Base-by-base conservation (phyloP, 1,140 invertebrate genomes). In the Zelostemma sp. region DNA sequence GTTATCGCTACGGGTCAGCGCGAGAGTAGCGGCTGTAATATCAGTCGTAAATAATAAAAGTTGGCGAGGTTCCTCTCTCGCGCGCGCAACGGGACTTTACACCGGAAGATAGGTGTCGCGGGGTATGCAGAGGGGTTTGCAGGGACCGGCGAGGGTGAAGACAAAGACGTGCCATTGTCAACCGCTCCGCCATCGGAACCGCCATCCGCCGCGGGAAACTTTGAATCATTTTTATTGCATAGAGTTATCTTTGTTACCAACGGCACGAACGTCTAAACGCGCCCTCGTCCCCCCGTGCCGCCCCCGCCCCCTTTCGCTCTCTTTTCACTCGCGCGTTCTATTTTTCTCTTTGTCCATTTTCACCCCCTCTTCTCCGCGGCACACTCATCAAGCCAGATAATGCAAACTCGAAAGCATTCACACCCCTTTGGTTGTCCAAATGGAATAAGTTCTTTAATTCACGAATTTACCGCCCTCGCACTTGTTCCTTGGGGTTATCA, bases 141-240 rank as follows among this genome's bases (percentile, higher is more conserved):
- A 74, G 67, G 72, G 74, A 63, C 48, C 65, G 60, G 70, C 76
- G 74, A 79, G 77, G 76, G 74, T 64, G 80, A 80, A 84, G 81
- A 86, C 83, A 86, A 85, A 85, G 83, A 85, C 82, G 81, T 79
- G 77, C 83, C 79, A 85, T 86, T 85, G 82, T 85, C 83, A 85
- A 83, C 81, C 79, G 80, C 79, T 82, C 78, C 78, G 77, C 81
- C 82, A 86, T 85, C 84, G 83, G 84, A 86, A 86, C 84, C 81
- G 76, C 81, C 82, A 84, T 84, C 83, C 84, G 79, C 82, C 78
- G 83, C 84, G 84, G 84, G 84, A 86, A 85, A 86, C 84, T 86
- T 86, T 86, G 84, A 86, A 85, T 85, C 84, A 86, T 86, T 86
- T 85, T 86, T 86, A 86, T 86, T 86, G 84, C 84, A 85, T 84